A percentile compares a stretch with the other conserved stretches of the same genome.
These are phyloP conservation scores for Scopus umbretta DNA, from an alignment of 2,113 vertebrate species.

Conservation along the genomic window DNA sequence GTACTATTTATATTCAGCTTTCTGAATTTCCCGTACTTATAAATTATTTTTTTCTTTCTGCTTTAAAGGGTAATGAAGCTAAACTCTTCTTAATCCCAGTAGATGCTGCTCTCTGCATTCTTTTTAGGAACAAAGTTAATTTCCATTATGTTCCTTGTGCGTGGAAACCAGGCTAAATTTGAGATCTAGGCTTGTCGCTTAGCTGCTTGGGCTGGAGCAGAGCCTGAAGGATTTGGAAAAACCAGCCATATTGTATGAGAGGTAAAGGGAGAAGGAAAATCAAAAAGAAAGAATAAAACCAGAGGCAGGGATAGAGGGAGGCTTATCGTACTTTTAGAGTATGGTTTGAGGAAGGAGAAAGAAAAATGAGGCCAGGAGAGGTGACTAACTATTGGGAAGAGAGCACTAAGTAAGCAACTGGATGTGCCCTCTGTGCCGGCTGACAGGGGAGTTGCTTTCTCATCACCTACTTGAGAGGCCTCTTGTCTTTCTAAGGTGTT, in stretches of 20 bases:
- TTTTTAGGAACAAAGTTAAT: background rate
- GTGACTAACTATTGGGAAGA: background rate
- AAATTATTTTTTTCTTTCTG: background rate
- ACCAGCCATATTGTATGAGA: background rate
- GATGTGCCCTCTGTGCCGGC: too few species aligned
- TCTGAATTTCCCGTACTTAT: background rate
- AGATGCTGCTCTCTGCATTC: background rate
- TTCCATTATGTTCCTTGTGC: background rate
- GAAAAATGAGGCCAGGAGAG: background rate
- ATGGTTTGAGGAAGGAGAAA: background rate
- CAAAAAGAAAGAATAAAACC: background rate
- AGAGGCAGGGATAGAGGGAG: background rate
- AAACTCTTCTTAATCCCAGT: background rate
- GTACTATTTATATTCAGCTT: background rate
- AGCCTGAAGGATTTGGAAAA: background rate
- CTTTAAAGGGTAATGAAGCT: background rate
- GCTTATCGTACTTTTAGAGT: background rate
- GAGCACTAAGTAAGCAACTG: too few species aligned
- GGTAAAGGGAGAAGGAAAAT: background rate
- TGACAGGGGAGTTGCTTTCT: background rate
- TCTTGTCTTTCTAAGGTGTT: background rate
- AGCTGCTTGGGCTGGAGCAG: background rate
- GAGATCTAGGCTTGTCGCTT: background rate
- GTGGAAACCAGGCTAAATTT: background rate
- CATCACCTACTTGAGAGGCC: background rate